Base-by-base conservation (phyloP, 2,113 vertebrate genomes). In the Thinocorus orbignyianus region DNA sequence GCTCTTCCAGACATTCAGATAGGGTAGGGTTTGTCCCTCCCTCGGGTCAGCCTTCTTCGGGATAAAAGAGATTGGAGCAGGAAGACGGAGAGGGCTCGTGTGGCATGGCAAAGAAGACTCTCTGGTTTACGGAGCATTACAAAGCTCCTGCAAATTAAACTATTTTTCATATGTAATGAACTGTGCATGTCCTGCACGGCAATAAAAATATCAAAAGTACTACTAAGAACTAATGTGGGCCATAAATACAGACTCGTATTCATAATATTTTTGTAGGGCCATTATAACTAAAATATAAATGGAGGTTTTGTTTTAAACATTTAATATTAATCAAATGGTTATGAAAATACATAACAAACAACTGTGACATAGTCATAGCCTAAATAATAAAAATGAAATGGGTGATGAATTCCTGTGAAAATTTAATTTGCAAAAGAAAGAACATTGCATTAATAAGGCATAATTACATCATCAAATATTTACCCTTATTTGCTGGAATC, bases 391-490 rank as follows among this genome's bases (percentile, higher is more conserved):
- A 98, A 97, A 97, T 92, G 84, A 98, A 98, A 96, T 96, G 96
- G 97, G 96, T 95, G 97, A 95, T 95, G 93, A 96, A 97, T 97
- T 54, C 16, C 85, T 77, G 95, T 97, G 96, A 98, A 98, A 97
- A 97, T 97, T 97, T 98, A 98, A 98, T 98, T 97, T 93, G 95
- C 90, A 90, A 97, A 98, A 98, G 96, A 97, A 98, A 97, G 97
- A 96, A 83, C 93, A 93, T 91, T 88, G 92, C 95, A 98, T 98
- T 98, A 98, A 98, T 98, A 98, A 98, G 96, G 87, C 96, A 97
- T 98, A 98, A 98, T 98, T 98, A 88, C 96, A 90, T 97, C 97
- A 97, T 98, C 96, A 98, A 98, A 98, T 98, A 98, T 98, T 98
- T 98, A 98, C 96, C 91, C 96, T 96, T 96, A 97, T 96, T 97